A percentile compares a stretch with the other conserved stretches of the same genome.
Evolutionary conservation across 2,797 vertebrate genomes (phyloP).

Genomic region (Periophthalmus magnuspinnatus): DNA sequence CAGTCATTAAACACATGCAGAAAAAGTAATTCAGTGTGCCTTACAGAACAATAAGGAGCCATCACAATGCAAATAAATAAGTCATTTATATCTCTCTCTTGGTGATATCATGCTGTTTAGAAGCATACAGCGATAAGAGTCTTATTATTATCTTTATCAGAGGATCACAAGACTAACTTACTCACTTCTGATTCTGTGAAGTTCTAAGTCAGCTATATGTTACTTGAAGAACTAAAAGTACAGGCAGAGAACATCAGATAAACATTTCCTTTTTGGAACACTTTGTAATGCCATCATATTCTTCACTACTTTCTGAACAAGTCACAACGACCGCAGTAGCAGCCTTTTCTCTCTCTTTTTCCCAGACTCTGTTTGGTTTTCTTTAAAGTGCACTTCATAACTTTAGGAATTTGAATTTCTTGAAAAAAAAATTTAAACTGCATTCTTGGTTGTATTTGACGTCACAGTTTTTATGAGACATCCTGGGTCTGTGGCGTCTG

Average conservation of each 20-base stretch:
- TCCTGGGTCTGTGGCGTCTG: conserved; percentile 16
- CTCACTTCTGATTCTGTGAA: background rate
- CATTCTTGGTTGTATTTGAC: conserved; percentile 10
- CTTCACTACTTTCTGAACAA: background rate
- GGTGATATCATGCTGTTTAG: background rate
- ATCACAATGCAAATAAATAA: background rate
- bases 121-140: background rate
- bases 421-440: conserved; percentile 10
- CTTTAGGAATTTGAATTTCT: conserved; percentile 4
- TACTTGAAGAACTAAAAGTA: background rate
- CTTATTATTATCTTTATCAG: background rate
- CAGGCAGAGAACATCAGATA: background rate
- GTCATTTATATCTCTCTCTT: background rate
- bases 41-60: no score
- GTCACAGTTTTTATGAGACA: conserved; percentile 17
- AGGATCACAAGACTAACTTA: background rate
- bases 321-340: background rate
- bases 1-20: no score
- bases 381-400: conserved; percentile 10
- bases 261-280: background rate
- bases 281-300: background rate
- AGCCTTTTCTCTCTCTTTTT: background rate
- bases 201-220: background rate
- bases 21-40: no score
- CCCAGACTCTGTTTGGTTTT: background rate